A percentile compares a stretch with the other conserved stretches of the same genome.
These are phyloP conservation scores for Ictalurus punctatus DNA, from an alignment of 2,113 vertebrate species.

Conservation along the genomic window DNA sequence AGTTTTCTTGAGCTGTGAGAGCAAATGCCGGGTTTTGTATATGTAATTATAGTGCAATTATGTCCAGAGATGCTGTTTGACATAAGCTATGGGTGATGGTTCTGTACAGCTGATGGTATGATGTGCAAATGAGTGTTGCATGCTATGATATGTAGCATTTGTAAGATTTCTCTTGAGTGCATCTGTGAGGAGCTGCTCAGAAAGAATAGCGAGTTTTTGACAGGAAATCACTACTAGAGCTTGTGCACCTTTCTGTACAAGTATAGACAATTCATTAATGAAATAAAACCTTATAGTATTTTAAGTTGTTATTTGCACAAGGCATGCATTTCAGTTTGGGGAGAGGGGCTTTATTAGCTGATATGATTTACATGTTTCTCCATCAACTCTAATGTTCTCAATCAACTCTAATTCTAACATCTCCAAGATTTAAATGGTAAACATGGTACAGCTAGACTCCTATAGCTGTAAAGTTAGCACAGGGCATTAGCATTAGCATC, in stretches of 20 bases:
- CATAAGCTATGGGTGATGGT: constrained; percentile 18
- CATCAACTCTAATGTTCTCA: constrained; percentile 2
- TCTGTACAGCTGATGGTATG: not conserved
- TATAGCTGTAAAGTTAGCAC: constrained; percentile 20
- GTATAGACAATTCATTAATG: constrained; percentile 31
- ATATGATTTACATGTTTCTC: constrained; percentile 14
- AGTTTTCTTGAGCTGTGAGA: not conserved
- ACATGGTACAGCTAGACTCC: constrained; percentile 12
- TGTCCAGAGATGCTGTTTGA: constrained; percentile 13
- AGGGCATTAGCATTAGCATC: constrained; percentile 16
- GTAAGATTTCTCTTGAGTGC: not conserved
- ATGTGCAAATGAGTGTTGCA: constrained; percentile 10
- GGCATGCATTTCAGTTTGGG: constrained; percentile 4
- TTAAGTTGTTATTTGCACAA: constrained; percentile 30
- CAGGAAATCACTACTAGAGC: constrained; percentile 15
- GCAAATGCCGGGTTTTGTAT: not conserved
- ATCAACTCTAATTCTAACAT: not conserved
- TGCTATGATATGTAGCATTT: constrained; percentile 5
- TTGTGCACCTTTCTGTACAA: constrained; percentile 18
- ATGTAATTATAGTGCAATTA: constrained; percentile 30
- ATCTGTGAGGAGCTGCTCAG: not conserved
- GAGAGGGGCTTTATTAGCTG: not conserved
- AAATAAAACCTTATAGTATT: constrained; percentile 35
- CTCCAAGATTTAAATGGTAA: not conserved
- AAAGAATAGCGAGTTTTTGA: constrained; percentile 1